Evolutionary conservation across 2,888 invertebrate genomes (phyloP).

Genomic region (Scaptomyza caliginosa): DNA sequence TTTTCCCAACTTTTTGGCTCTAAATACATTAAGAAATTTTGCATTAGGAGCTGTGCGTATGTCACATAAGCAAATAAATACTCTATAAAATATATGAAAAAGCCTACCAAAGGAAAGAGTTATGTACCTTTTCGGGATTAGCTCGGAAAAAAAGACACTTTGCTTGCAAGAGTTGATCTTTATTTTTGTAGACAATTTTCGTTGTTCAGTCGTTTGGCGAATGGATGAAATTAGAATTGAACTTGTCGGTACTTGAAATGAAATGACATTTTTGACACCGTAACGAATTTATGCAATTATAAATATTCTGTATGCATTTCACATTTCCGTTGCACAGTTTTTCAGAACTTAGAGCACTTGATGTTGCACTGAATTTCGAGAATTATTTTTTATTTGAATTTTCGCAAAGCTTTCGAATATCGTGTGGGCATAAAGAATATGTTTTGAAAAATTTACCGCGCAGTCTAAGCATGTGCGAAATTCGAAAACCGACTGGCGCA

Average conservation of each 20-base stretch:
- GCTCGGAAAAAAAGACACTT: constrained; percentile 21
- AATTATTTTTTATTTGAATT: constrained; percentile 15
- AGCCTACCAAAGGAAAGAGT: too few relatives aligned
- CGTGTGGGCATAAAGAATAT: constrained; percentile 18
- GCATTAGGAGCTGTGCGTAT: not conserved
- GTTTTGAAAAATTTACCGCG: constrained; percentile 47
- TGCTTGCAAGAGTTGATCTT: not conserved
- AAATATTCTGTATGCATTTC: constrained; percentile 30
- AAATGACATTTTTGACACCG: constrained; percentile 33
- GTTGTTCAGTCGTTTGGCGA: constrained; percentile 2
- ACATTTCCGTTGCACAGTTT: constrained; percentile 41
- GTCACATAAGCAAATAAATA: not conserved
- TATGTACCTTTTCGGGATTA: constrained; percentile 55
- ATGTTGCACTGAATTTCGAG: constrained; percentile 19
- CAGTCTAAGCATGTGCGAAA: constrained; percentile 70
- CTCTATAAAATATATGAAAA: too few relatives aligned
- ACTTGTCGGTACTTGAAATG: constrained; percentile 1
- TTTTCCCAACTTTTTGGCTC: not conserved
- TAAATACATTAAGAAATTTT: constrained; percentile 1
- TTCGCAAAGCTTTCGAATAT: constrained; percentile 36
- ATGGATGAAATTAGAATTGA: not conserved
- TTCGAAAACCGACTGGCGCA: constrained; percentile 76
- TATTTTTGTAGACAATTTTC: constrained; percentile 7
- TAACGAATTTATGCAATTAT: constrained; percentile 56
- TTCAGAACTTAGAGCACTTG: constrained; percentile 17